Conservation (phyloP, 2,113 vertebrate genomes). For the Cisticola juncidis region DNA sequence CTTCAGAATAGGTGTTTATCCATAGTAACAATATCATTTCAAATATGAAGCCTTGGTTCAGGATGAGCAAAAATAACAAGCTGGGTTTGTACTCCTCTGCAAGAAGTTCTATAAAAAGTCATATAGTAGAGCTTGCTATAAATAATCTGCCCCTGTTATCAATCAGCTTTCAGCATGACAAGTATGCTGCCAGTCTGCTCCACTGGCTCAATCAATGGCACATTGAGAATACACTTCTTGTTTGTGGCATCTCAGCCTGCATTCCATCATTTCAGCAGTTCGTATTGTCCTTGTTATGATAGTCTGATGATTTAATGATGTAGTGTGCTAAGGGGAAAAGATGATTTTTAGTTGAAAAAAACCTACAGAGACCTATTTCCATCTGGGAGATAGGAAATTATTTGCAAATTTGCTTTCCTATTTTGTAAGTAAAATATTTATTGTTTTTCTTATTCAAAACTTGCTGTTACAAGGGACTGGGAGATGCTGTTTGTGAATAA, state of each 20-base stretch:
- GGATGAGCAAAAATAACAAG: neutral
- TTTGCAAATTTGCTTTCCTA: neutral
- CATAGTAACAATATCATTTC: neutral
- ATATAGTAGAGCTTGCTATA: neutral
- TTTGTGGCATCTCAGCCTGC: constrained; percentile 12
- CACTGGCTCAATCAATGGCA: neutral
- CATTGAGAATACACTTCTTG: constrained; percentile 26
- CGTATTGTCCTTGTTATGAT: constrained; percentile 32
- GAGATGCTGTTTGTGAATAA: neutral
- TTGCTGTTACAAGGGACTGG: neutral
- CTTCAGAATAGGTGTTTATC: neutral
- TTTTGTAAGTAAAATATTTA: neutral
- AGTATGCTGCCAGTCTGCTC: neutral
- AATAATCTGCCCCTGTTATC: constrained; percentile 38
- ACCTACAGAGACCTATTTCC: neutral
- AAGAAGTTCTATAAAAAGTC: constrained; percentile 13
- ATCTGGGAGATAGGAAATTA: neutral
- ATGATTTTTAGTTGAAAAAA: constrained; percentile 24
- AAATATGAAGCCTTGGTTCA: neutral
- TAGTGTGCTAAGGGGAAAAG: neutral
- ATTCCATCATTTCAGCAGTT: constrained; percentile 45
- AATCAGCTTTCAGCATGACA: constrained; percentile 5
- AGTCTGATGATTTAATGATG: constrained; percentile 49
- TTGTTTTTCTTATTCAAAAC: neutral
- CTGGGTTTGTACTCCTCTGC: neutral